These are phyloP conservation scores for Dipodomys ordii DNA, from an alignment of 2,113 vertebrate genomes.

Conservation along the genomic window DNA sequence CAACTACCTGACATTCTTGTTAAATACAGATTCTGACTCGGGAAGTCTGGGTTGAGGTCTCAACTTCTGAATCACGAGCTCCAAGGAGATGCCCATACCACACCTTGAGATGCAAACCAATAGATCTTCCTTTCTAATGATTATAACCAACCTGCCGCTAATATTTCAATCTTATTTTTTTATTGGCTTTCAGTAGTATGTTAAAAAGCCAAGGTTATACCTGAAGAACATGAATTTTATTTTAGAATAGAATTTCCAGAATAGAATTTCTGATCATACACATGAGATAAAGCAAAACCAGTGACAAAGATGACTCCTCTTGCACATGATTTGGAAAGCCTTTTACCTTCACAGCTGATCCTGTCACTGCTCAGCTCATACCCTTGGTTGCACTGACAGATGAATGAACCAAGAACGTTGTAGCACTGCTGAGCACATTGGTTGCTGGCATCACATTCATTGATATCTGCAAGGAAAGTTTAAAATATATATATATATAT, in stretches of 20 bases:
- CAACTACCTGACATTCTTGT: not conserved
- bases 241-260: constrained; percentile 33
- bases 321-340: not conserved
- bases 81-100: not conserved
- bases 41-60: not conserved
- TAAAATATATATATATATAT: constrained; percentile 30
- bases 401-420: constrained; percentile 95
- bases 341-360: constrained; percentile 94
- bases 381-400: constrained; percentile 96
- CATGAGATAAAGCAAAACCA: not conserved
- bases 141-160: not conserved
- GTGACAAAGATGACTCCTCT: not conserved
- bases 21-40: constrained; percentile 38
- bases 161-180: constrained; percentile 27
- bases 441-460: constrained; percentile 94
- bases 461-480: constrained; percentile 91
- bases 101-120: constrained; percentile 12
- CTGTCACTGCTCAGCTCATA: constrained; percentile 94
- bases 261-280: constrained; percentile 29
- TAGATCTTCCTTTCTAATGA: constrained; percentile 15
- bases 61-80: not conserved
- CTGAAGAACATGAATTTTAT: not conserved
- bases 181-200: constrained; percentile 34
- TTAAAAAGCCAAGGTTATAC: constrained; percentile 20
- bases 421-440: constrained; percentile 96